phyloP scores from a whole-genome alignment of 2,113 vertebrate species.

The Catharus bicknelli region DNA sequence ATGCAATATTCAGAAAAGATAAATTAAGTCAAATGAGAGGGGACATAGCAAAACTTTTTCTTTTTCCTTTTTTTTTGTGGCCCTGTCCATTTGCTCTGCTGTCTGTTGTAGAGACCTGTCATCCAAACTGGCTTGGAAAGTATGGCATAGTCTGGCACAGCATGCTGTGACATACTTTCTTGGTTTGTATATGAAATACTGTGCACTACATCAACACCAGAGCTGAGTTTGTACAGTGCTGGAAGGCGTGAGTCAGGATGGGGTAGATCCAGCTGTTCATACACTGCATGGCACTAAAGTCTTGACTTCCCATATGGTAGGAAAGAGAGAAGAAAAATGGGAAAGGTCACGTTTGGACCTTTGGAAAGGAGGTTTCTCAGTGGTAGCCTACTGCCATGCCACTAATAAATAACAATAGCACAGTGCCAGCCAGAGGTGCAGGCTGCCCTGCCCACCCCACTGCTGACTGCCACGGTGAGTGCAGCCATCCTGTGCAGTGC shows the following conservation, averaged over 20 bases:
- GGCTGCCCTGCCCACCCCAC: not conserved
- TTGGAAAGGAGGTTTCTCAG: not conserved
- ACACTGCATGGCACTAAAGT: not conserved
- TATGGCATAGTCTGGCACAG: not conserved
- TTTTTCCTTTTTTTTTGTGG: not conserved
- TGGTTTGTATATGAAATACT: not conserved
- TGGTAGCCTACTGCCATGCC: not conserved
- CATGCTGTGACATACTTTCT: not conserved
- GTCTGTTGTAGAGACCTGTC: not conserved
- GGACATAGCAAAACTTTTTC: not conserved
- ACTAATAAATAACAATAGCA: not conserved
- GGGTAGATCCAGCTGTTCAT: not conserved
- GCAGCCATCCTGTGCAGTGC: not conserved
- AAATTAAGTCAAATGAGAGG: not conserved
- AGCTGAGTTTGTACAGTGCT: not conserved
- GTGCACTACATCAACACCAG: not conserved
- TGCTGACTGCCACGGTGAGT: fast-evolving
- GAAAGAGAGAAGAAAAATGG: not conserved
- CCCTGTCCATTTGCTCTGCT: not conserved
- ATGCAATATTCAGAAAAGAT: not conserved
- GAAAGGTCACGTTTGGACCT: not conserved
- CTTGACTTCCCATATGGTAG: not conserved
- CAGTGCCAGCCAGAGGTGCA: not conserved
- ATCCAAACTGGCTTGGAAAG: not conserved
- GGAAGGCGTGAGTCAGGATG: not conserved